Evolutionary conservation across 2,797 vertebrate genomes (phyloP).

Genomic region (Coilia nasus): DNA sequence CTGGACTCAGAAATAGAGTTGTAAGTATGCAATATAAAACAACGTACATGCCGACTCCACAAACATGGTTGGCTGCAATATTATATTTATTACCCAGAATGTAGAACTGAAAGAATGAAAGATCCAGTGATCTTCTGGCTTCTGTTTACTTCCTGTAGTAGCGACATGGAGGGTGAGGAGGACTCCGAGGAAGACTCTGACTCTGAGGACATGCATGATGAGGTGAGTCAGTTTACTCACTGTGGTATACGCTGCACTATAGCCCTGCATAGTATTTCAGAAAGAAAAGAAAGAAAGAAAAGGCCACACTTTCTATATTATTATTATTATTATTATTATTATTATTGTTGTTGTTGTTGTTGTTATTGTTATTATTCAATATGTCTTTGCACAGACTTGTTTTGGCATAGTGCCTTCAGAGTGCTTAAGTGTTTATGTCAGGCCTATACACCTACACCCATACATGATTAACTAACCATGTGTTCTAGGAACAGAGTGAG

Average conservation of each 20-base stretch:
- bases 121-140: conserved; percentile 22
- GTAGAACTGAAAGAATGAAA: neutral
- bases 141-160: conserved; percentile 39
- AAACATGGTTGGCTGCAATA: neutral
- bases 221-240: neutral
- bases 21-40: conserved; percentile 51
- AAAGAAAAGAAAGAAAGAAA: too few species aligned
- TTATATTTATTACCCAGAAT: neutral
- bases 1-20: conserved; percentile 68
- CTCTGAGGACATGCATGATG: neutral
- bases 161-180: conserved; percentile 60
- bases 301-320: too few species aligned
- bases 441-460: too few species aligned
- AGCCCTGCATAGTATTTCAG: too few species aligned
- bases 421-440: too few species aligned
- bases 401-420: too few species aligned
- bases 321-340: too few species aligned
- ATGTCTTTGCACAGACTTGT: too few species aligned
- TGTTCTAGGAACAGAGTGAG: conserved; percentile 60
- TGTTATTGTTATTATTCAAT: too few species aligned
- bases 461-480: too few species aligned
- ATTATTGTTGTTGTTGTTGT: too few species aligned
- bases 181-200: conserved; percentile 64
- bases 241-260: neutral
- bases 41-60: neutral